Conservation (phyloP, 2,888 invertebrate species). For the Rotaria socialis region DNA sequence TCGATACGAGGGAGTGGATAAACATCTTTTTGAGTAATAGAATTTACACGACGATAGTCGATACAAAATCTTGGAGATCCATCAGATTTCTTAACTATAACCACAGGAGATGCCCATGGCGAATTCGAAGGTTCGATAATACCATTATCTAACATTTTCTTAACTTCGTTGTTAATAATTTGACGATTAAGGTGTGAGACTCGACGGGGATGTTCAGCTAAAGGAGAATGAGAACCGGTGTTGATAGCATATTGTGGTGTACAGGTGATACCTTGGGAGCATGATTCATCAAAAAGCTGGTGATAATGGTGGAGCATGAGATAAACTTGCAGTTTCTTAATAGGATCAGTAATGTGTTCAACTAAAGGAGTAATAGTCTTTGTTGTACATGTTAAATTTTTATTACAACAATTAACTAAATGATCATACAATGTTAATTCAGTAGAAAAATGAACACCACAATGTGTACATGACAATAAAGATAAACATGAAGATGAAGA, state of each 20-base stretch:
- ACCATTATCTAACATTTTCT: background rate
- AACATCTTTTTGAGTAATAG: background rate
- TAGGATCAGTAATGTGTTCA: background rate
- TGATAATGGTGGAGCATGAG: background rate
- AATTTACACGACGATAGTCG: background rate
- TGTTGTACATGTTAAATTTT: background rate
- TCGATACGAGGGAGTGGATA: too few species aligned
- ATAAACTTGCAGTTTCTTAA: background rate
- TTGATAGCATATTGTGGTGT: background rate
- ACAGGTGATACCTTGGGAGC: background rate
- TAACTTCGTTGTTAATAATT: background rate
- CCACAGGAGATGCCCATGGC: background rate
- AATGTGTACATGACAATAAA: background rate
- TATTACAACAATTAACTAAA: background rate
- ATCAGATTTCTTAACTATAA: background rate
- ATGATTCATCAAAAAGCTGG: background rate
- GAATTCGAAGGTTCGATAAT: constrained; percentile 15
- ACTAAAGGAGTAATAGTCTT: too few species aligned
- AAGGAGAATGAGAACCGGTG: background rate
- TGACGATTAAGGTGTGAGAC: background rate
- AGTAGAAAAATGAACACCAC: background rate
- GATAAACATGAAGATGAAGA: background rate
- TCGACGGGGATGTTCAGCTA: background rate
- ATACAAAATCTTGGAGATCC: background rate
- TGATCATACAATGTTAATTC: background rate